Conservation (phyloP, 2,797 vertebrate genomes). For the Loriculus beryllinus region DNA sequence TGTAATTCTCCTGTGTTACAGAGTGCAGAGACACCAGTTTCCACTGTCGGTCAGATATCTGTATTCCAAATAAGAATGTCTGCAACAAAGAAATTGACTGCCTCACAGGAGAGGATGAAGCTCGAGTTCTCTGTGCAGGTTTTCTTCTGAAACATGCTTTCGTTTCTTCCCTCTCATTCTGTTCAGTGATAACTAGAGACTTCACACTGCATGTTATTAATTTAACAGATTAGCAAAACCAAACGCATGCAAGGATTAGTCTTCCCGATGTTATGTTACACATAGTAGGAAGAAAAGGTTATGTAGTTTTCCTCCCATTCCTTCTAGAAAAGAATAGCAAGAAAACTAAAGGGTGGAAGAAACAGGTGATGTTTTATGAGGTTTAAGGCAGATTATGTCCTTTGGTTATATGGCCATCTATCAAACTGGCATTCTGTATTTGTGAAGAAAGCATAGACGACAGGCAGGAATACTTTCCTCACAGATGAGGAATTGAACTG, state of each 20-base stretch:
- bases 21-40: conserved; percentile 77
- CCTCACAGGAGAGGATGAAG: conserved; percentile 88
- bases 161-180: not conserved
- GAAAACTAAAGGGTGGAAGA: not conserved
- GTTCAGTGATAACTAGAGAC: not conserved
- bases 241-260: not conserved
- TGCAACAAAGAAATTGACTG: conserved; percentile 83
- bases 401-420: not conserved
- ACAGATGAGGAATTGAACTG: not conserved
- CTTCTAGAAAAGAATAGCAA: not conserved
- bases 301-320: not conserved
- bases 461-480: not conserved
- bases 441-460: not conserved
- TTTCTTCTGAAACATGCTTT: not conserved
- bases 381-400: not conserved
- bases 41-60: conserved; percentile 83
- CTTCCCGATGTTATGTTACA: not conserved
- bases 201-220: not conserved
- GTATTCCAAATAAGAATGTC: conserved; percentile 70
- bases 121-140: conserved; percentile 16
- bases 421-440: not conserved
- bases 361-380: not conserved
- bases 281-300: not conserved
- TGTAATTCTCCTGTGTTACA: conserved; percentile 58
- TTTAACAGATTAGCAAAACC: not conserved